Evolutionary conservation across 1,140 invertebrate species (phyloP), one percentile per base, ranked within the genome.

Genomic region (Cheumatopsyche charites): DNA sequence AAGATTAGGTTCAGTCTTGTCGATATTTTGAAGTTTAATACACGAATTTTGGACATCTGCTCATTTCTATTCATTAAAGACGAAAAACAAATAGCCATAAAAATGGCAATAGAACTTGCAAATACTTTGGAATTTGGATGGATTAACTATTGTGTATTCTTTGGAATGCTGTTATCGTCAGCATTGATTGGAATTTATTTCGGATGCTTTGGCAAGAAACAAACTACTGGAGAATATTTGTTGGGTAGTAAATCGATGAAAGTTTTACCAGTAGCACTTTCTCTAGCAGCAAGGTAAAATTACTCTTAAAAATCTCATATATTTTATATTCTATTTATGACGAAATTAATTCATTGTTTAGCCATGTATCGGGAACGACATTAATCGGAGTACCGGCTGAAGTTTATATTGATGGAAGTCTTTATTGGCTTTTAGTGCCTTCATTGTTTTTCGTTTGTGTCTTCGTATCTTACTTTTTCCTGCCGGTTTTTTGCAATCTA

Each of bases 331-430:
- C 4, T 52, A 52, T 19, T 52, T 19, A n/a, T n/a, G n/a, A 52
- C 1, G 9, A 19, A 15, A 4, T 19, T 1, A 52, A 15, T 52
- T 49, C 9, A 1, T 29, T 7, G 12, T 62, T 15, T 26, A 91
- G 91, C 81, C 94, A 93, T 79, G 90, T 94, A 82, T 94, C 92
- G 1, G 92, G 92, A 11, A 93, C 94, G 61, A 91, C 92, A 0
- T 81, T 95, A 15, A 83, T 95, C 0, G 93, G 93, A 7, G 85
- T 91, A 0, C 93, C 94, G 1, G 90, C 92, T 0, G 94, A 96
- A 82, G 90, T 94, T 70, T 95, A 95, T 76, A 86, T 88, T 3
- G 91, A 91, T 78, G 92, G 92, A 1, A 36, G 66, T 13, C 62
- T 65, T 23, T 75, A 72, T 49, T 72, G 70, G 67, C 36, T 72